A percentile compares a stretch with the other conserved stretches of the same genome.
Conservation (phyloP, 2,888 invertebrate genomes). For the Danaus chrysippus region DNA sequence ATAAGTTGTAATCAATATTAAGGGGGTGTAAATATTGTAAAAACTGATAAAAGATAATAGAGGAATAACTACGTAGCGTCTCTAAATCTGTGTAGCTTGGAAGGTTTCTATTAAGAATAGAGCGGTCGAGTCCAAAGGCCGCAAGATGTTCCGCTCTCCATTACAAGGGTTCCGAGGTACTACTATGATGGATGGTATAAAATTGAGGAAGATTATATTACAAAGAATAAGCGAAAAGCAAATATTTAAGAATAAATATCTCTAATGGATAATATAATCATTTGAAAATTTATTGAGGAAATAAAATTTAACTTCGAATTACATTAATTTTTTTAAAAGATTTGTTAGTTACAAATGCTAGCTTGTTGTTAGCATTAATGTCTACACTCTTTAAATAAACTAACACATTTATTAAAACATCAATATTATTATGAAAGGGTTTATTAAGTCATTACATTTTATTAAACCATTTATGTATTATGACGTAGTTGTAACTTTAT, state of each 20-base stretch:
- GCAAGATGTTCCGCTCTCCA: slow-evolving; percentile 28
- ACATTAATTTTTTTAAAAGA: too few relatives aligned
- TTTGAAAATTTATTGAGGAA: too few relatives aligned
- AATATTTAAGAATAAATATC: too few relatives aligned
- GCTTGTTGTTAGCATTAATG: too few relatives aligned
- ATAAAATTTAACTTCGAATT: too few relatives aligned
- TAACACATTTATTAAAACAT: too few relatives aligned
- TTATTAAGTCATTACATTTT: too few relatives aligned
- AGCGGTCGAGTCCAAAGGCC: slow-evolving; percentile 10
- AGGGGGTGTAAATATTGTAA: neutral
- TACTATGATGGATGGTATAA: slow-evolving; percentile 25
- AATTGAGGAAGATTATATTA: slow-evolving; percentile 14
- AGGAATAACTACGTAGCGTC: slow-evolving; percentile 26
- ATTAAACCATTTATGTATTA: neutral
- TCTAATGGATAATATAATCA: too few relatives aligned
- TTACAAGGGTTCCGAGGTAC: slow-evolving; percentile 26
- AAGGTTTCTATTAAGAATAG: slow-evolving; percentile 12
- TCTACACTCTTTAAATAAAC: too few relatives aligned
- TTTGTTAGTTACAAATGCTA: too few relatives aligned
- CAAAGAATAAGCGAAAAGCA: neutral
- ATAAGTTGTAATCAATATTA: too few relatives aligned
- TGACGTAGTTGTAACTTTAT: neutral
- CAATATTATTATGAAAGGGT: too few relatives aligned
- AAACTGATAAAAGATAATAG: neutral
- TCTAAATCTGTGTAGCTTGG: slow-evolving; percentile 15